Conservation (phyloP, 2,888 invertebrate genomes). For the Polietes domitor region DNA sequence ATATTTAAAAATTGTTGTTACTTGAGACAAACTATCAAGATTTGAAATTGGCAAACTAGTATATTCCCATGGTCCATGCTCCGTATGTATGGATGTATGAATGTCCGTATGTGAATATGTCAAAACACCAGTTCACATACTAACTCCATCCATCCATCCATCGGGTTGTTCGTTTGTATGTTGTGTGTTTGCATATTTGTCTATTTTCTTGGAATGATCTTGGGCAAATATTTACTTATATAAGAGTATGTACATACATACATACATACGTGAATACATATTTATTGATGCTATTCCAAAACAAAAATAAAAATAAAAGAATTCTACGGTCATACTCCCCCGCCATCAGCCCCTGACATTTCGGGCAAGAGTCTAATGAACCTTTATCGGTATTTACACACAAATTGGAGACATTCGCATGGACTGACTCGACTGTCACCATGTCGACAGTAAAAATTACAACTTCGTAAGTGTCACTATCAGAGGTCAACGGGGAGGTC, state of each 20-base stretch:
- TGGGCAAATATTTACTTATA: slow-evolving; percentile 9
- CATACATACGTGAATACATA: too few relatives aligned
- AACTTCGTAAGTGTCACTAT: slow-evolving; percentile 11
- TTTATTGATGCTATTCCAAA: background rate
- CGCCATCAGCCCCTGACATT: background rate
- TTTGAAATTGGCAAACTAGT: slow-evolving; percentile 25
- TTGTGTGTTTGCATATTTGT: background rate
- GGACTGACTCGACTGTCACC: background rate
- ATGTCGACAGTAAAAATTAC: background rate
- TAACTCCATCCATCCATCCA: background rate
- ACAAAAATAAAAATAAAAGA: background rate
- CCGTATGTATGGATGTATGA: background rate
- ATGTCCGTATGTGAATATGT: background rate
- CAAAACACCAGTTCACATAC: slow-evolving; percentile 5
- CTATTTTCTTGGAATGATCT: background rate
- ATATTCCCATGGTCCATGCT: background rate
- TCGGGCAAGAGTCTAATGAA: background rate
- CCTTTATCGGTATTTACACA: background rate
- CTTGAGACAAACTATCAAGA: slow-evolving; percentile 38
- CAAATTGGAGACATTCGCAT: background rate
- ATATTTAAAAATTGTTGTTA: slow-evolving; percentile 45
- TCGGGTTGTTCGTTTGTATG: background rate
- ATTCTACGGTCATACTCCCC: background rate
- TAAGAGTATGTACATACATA: too few relatives aligned
- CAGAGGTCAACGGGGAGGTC: slow-evolving; percentile 22